Evolutionary conservation across 2,797 vertebrate species (phyloP).

Genomic region (Argya squamiceps): DNA sequence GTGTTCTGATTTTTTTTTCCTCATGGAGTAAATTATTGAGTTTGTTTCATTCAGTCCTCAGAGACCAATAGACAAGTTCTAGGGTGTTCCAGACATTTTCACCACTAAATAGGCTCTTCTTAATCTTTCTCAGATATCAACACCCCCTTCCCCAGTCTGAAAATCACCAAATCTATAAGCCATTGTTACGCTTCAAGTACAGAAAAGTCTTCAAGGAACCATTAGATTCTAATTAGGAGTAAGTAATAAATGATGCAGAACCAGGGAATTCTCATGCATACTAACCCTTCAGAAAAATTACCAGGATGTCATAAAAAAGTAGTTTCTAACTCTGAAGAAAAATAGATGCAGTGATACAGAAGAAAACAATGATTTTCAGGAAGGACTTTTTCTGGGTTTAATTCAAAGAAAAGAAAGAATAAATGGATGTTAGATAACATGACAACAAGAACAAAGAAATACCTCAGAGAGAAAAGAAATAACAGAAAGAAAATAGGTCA

Average conservation of each 20-base stretch:
- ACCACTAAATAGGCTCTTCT: not conserved
- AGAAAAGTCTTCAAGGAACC: not conserved
- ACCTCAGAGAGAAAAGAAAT: not conserved
- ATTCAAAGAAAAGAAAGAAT: not conserved
- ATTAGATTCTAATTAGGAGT: conserved; percentile 15
- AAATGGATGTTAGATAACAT: not conserved
- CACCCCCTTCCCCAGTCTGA: accelerated
- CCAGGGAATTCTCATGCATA: not conserved
- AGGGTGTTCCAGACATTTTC: not conserved
- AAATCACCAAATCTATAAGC: not conserved
- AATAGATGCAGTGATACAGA: not conserved
- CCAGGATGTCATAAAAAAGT: not conserved
- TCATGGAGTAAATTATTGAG: not conserved
- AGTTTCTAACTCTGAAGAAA: not conserved
- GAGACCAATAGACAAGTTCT: not conserved
- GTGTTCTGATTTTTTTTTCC: not conserved
- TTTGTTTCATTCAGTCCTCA: not conserved
- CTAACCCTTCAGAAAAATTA: not conserved
- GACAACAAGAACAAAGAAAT: not conserved
- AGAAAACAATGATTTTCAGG: not conserved
- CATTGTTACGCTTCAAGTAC: not conserved
- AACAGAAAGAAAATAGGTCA: conserved; percentile 33
- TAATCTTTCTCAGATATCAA: not conserved
- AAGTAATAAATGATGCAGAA: not conserved
- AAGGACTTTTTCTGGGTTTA: not conserved